Evolutionary conservation across 2,797 vertebrate species (phyloP).

Genomic region (Hapalemur alaotrensis): DNA sequence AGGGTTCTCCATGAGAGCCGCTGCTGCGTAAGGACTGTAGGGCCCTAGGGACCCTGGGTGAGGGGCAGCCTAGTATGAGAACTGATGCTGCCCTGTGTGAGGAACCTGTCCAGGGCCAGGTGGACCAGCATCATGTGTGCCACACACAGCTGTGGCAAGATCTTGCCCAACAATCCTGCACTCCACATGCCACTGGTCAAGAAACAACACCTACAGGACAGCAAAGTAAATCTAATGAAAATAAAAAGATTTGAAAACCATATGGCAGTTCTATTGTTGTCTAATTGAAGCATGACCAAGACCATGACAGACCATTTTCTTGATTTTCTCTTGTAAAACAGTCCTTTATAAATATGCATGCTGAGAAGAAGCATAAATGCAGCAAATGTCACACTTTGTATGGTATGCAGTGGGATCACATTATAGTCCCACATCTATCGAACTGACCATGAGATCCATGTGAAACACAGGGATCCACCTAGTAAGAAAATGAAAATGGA

Average conservation of each 20-base stretch:
- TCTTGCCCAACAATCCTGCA: constrained; percentile 94
- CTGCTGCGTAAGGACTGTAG: constrained; percentile 56
- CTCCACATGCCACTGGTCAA: constrained; percentile 98
- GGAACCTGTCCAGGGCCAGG: constrained; percentile 91
- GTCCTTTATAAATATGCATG: constrained; percentile 99
- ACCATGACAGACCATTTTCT: too few species aligned
- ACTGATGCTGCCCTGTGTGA: constrained; percentile 93
- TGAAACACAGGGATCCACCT: constrained; percentile 91
- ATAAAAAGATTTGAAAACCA: constrained; percentile 5
- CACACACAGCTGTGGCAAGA: constrained; percentile 96
- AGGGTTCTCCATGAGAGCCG: constrained; percentile 25
- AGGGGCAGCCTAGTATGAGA: constrained; percentile 75
- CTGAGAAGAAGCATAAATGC: constrained; percentile 98
- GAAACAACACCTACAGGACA: constrained; percentile 89
- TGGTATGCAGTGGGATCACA: constrained; percentile 95
- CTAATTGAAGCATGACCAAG: too few species aligned
- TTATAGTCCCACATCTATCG: constrained; percentile 95
- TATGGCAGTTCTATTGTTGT: too few species aligned
- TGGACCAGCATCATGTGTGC: constrained; percentile 97
- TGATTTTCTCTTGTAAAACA: constrained; percentile 63
- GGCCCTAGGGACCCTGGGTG: neutral
- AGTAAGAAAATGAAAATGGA: constrained; percentile 93
- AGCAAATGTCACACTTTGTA: constrained; percentile 96
- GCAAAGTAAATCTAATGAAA: too few species aligned
- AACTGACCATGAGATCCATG: constrained; percentile 96